Base-by-base conservation (phyloP, 2,888 invertebrate species). In the Epicampocera succincta region DNA sequence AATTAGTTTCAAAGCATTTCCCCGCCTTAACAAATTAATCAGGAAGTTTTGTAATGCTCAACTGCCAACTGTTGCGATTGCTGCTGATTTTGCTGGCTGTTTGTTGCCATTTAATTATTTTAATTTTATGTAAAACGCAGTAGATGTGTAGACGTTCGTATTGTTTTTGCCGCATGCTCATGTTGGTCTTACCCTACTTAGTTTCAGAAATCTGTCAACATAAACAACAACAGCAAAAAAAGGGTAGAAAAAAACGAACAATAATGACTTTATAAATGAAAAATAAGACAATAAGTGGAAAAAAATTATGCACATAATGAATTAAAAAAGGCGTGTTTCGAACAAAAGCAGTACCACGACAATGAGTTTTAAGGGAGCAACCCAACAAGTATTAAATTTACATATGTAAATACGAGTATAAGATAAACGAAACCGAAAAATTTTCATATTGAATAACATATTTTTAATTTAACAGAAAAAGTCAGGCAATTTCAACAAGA, bases 141-240 rank as follows among this genome's bases (percentile, higher is more conserved):
- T 33, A 5, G 9, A 15, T 15, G 25, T 46, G 4, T 61, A 29
- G 19, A 13, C 2, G 40, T 29, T 52, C 58, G 19, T 33, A 25
- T 29, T 54, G 25, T 17, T 8, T 15, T 38, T 74, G 56, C n/a
- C 40, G 52, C 15, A 11, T 38, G 50, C 40, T 66, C n/a, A 33
- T 52, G 33, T 76, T 76, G 46, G 69, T 77, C 63, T 77, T 71
- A 76, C 61, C 52, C 76, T n/a, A 63, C 52, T 69, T 76, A 71
- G 29, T 71, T 71, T 71, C 48, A 63, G 69, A 71, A 71, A 71
- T 69, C 69, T 77, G 77, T 69, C 69, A 61, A 46, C 61, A 63
- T 69, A 54, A 61, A 68, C 44, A 68, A 52, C 21, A 54, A 8
- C 33, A 25, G 25, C 25, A 25, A 25, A 25, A 33, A 65, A 74